Evolutionary conservation across 2,888 invertebrate genomes (phyloP), one percentile per base, ranked within the genome.

Genomic region (Drosophila cracens): DNA sequence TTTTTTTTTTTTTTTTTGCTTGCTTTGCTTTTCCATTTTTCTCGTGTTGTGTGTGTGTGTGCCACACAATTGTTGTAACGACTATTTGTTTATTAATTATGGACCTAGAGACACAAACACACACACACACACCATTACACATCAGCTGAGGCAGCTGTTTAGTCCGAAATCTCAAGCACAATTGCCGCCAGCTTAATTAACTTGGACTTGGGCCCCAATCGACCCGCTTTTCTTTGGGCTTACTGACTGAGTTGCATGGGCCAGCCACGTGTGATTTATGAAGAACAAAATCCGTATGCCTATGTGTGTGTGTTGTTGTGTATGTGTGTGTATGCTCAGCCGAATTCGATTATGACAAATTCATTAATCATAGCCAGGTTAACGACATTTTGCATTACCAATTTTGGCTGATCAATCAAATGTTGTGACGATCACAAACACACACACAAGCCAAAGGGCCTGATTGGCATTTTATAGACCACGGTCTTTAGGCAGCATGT

Each of bases 71-170:
- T 78, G 71, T 69, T 80, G 70, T 72, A 82, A 70, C 74, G 66
- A 80, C 85, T 82, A 82, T 86, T 82, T 84, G 85, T 81, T 89
- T 89, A 89, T 88, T 85, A 87, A 89, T 87, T 83, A 85, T 88
- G 72, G 76, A 53, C 83, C 67, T 46, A 64, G 29, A 58, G 16
- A 62, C n/a, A 70, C 38, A 54, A 29, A 70, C 54, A 58, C 51
- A 58, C 46, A 40, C 5, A 21, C 18, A 46, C 29, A 59, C 18
- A 38, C 38, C 18, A 38, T 38, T 38, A 34, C 10, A n/a, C 11
- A 48, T 67, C 60, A 76, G 59, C 63, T 76, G 56, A 27, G 54
- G 57, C 71, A 69, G 52, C 69, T 80, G 76, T 51, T 29, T 56
- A 65, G 65, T 52, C 48, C 40, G 21, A 68, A 59, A 57, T 67